Conservation (phyloP, 2,113 vertebrate genomes). For the Malurus cyaneus region DNA sequence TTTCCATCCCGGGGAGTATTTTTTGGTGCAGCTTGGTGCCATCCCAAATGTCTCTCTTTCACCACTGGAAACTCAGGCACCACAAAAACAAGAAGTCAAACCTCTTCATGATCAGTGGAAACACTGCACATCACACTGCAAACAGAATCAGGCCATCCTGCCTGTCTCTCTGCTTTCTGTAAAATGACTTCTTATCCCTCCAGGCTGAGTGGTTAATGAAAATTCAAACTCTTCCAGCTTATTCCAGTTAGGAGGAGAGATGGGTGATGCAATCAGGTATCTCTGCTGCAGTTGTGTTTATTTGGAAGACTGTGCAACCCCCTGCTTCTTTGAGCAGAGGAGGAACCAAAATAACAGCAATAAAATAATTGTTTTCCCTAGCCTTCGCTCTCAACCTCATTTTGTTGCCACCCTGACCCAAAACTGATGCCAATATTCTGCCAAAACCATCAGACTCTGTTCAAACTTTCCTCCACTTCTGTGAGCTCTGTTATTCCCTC, state of each 20-base stretch:
- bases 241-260: background rate
- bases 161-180: background rate
- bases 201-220: conserved; percentile 26
- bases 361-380: background rate
- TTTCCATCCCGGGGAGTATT: background rate
- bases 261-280: background rate
- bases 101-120: background rate
- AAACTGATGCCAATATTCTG: background rate
- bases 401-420: background rate
- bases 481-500: background rate
- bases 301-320: background rate
- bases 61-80: background rate
- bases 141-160: background rate
- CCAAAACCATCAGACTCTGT: background rate
- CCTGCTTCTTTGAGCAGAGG: background rate
- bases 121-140: background rate
- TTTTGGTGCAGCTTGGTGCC: background rate
- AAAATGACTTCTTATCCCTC: conserved; percentile 2
- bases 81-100: background rate
- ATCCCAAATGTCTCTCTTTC: background rate
- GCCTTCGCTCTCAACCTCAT: background rate
- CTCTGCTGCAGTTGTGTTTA: background rate
- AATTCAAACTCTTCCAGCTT: conserved; percentile 22
- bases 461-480: background rate
- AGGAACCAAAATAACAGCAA: background rate